A percentile compares a stretch with the other conserved stretches of the same genome.
These are phyloP conservation scores for Hoplostethus mediterraneus DNA, from an alignment of 2,797 vertebrate genomes.

Conservation along the genomic window DNA sequence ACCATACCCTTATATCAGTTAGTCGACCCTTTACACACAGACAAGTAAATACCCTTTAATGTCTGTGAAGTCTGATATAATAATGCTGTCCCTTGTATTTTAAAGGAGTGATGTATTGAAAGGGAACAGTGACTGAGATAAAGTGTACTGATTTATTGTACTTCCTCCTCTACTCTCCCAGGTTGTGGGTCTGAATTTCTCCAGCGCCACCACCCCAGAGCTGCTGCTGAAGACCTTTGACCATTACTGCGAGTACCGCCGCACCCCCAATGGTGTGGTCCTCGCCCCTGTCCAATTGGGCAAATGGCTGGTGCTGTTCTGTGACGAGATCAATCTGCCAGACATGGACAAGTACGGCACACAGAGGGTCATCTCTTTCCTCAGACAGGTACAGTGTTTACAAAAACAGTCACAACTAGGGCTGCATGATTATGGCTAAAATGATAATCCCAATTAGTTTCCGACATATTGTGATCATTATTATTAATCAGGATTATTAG, in stretches of 20 bases:
- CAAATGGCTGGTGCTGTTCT: conserved; percentile 99
- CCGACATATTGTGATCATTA: no score
- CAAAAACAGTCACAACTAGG: neutral
- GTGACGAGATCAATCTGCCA: conserved; percentile 98
- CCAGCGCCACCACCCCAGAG: conserved; percentile 98
- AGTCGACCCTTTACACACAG: neutral
- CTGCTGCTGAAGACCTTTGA: conserved; percentile 98
- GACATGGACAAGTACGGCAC: conserved; percentile 99
- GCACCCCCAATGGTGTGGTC: conserved; percentile 96
- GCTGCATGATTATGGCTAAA: no score
- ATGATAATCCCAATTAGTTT: no score
- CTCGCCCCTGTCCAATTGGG: conserved; percentile 96
- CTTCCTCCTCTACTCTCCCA: conserved; percentile 56
- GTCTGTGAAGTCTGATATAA: no score
- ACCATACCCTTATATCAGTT: no score
- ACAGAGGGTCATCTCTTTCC: conserved; percentile 98
- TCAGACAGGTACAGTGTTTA: conserved; percentile 88
- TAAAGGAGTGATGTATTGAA: no score
- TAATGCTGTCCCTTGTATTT: neutral
- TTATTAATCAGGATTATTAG: no score
- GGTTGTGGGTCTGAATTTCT: conserved; percentile 99
- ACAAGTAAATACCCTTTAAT: no score
- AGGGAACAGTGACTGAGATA: no score
- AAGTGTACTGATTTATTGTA: neutral
- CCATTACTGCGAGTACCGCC: conserved; percentile 98